A percentile compares a stretch with the other conserved stretches of the same genome.
Conservation (phyloP, 2,888 invertebrate genomes). For the Hedychridium roseum region DNA sequence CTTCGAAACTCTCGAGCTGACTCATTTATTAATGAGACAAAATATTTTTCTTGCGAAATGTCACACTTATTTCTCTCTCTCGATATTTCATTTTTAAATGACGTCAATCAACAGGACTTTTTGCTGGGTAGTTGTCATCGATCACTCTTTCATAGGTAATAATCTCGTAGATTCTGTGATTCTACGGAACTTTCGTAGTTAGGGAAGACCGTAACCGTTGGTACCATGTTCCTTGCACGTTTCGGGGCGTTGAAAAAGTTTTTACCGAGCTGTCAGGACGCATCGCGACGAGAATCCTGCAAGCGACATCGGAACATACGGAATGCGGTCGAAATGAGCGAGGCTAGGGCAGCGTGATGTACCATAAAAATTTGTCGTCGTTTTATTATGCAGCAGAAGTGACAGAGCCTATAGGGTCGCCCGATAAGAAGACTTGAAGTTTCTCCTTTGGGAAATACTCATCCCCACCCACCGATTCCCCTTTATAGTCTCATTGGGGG, state of each 20-base stretch:
- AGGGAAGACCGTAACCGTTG: constrained; percentile 13
- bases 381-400: constrained; percentile 56
- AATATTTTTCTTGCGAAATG: too few species aligned
- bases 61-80: too few species aligned
- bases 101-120: too few species aligned
- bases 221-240: constrained; percentile 33
- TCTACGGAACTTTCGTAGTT: constrained; percentile 17
- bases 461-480: constrained; percentile 36
- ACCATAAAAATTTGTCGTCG: constrained; percentile 51
- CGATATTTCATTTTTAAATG: too few species aligned
- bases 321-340: constrained; percentile 23
- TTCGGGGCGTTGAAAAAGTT: constrained; percentile 36
- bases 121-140: too few species aligned
- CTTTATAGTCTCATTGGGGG: background rate
- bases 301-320: constrained; percentile 22
- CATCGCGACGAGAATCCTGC: constrained; percentile 35
- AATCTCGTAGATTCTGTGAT: constrained; percentile 19
- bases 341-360: constrained; percentile 32
- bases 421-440: constrained; percentile 54
- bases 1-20: too few species aligned
- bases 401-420: constrained; percentile 45
- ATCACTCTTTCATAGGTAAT: too few species aligned
- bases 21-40: too few species aligned
- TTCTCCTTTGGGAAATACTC: constrained; percentile 59
- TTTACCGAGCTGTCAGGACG: constrained; percentile 35